Evolutionary conservation across 2,113 vertebrate species (phyloP).

Genomic region (Plecturocebus donacophilus): DNA sequence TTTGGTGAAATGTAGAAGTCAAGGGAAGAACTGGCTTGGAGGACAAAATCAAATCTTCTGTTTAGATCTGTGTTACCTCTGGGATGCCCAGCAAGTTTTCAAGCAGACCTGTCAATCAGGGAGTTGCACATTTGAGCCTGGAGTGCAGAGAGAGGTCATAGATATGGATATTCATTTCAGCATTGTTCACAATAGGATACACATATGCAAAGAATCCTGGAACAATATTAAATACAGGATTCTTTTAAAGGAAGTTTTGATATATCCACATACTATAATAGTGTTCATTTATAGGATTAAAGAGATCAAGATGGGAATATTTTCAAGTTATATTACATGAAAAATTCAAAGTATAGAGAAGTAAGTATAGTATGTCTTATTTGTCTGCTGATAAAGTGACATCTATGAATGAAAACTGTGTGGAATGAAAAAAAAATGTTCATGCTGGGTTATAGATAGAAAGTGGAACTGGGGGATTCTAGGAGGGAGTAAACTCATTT

Average conservation of each 20-base stretch:
- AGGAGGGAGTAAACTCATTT: background rate
- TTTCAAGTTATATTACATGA: background rate
- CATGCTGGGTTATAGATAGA: background rate
- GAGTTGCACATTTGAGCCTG: background rate
- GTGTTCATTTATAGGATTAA: background rate
- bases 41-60: background rate
- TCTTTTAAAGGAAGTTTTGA: constrained; percentile 6
- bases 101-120: background rate
- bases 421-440: background rate
- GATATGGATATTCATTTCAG: constrained; percentile 4
- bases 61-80: background rate
- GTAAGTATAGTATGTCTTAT: background rate
- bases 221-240: constrained; percentile 7
- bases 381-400: constrained; percentile 35
- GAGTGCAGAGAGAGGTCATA: background rate
- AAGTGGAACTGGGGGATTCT: background rate
- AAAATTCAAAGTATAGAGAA: background rate
- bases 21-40: background rate
- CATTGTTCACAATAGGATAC: background rate
- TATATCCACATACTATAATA: background rate
- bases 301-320: background rate
- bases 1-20: background rate
- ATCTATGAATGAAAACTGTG: background rate
- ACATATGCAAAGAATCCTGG: background rate
- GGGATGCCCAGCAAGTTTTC: background rate